Base-by-base conservation (phyloP, 2,888 invertebrate species). In the Entomobrya multifasciata region DNA sequence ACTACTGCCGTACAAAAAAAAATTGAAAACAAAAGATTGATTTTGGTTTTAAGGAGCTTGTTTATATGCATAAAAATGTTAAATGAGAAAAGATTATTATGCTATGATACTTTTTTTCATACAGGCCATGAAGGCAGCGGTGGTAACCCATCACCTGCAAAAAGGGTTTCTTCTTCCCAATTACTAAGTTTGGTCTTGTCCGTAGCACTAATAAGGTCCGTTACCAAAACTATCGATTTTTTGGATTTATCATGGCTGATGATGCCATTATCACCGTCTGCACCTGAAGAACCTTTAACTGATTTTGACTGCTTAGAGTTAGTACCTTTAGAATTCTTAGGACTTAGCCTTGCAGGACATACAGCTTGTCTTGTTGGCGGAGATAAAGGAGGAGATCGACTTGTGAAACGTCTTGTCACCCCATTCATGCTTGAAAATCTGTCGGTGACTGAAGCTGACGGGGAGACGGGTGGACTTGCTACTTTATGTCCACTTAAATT, bases 81-180 rank as follows among this genome's bases (percentile, higher is more conserved):
- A 17, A 25, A 65, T 44, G 44, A 44, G 44, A 70, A 70, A 70
- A 44, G 20, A 15, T 77, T 57, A 77, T 77, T n/a, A 47, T 52
- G 41, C 8, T n/a, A n/a, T n/a, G n/a, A n/a, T n/a, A n/a, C n/a
- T n/a, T n/a, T 22, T 77, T 77, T 55, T 88, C 81, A 88, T 81
- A 88, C 87, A 65, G 88, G 89, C 90, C 90, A 90, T 10, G 87
- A 88, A 44, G 90, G 90, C 67, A 90, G 72, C 13, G 90, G 89
- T 70, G 90, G 90, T 80, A 90, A 87, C 67, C 86, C 87, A 55
- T 90, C 89, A 55, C 89, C 82, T 67, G 86, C 47, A 81, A 90
- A 90, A 15, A 90, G 65, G 22, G 88, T 65, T 17, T 90, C 90
- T 72, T 90, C 89, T 4, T 88, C 88, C 85, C 81, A 86, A 78